Evolutionary conservation across 2,888 invertebrate species (phyloP), one percentile per base, ranked within the genome.

Genomic region (Dusona sp.): DNA sequence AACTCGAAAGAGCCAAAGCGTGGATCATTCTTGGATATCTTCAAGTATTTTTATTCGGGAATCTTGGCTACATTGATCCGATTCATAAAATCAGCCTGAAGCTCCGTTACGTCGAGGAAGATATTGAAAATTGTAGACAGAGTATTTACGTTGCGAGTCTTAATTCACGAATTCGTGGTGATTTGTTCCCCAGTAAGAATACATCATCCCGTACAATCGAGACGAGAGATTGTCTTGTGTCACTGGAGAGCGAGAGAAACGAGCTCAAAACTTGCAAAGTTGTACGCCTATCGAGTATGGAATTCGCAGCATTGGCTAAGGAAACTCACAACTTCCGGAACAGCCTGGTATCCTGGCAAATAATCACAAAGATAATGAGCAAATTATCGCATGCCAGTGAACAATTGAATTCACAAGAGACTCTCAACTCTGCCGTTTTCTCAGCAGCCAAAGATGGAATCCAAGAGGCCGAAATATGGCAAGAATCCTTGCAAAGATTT

Each of bases 81-180:
- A 96, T 98, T 0, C 96, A 97, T 83, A 98, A 98, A 93, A 96
- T 96, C 88, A 95, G 96, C 0, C 93, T 98, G 0, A 97, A 97
- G 94, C 95, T 97, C 13, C 94, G 96, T 67, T 97, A 98, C 89
- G 95, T 96, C 19, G 93, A 95, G 36, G 96, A 97, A 90, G 97
- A 98, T 92, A 96, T 97, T 3, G 92, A 94, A 29, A 95, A 96
- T 90, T 95, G 97, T 51, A 94, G 95, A 16, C 94, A 94, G 13
- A 93, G 97, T 70, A 94, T 95, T 11, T 95, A 95, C 13, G 95
- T 95, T 25, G 96, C 96, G 87, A 95, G 96, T 84, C 93, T 96
- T 73, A 95, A 96, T 84, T 94, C 94, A 48, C 89, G 90, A 61
- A 89, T 95, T n/a, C 92, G 93, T 22, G 94, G 94, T 79, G 91